Evolutionary conservation across 2,113 vertebrate genomes (phyloP).

Genomic region (Cyprinodon tularosa): DNA sequence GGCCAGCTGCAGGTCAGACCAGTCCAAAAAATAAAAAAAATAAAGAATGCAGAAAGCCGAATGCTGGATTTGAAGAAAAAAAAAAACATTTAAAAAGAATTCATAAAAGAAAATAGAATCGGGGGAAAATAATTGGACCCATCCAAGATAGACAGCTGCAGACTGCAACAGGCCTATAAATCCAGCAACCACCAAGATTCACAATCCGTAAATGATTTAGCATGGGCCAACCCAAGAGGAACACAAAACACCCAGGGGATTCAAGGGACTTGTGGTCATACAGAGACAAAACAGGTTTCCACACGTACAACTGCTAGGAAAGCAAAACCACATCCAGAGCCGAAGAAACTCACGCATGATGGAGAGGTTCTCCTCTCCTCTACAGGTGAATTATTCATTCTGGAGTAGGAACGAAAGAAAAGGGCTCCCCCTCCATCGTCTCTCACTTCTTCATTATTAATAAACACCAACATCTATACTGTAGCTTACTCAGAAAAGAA

Average conservation of each 20-base stretch:
- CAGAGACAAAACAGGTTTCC: constrained; percentile 34
- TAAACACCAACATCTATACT: constrained; percentile 78
- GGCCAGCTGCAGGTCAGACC: constrained; percentile 17
- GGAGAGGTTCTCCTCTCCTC: constrained; percentile 56
- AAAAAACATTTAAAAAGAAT: constrained; percentile 5
- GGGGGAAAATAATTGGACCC: not conserved
- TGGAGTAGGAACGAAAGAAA: constrained; percentile 58
- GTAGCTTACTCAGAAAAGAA: constrained; percentile 66
- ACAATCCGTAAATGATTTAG: constrained; percentile 53
- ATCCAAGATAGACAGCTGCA: not conserved
- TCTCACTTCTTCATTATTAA: constrained; percentile 78
- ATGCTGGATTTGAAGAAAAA: constrained; percentile 9
- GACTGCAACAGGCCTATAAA: constrained; percentile 35
- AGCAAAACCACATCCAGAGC: constrained; percentile 41
- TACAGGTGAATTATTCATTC: constrained; percentile 76
- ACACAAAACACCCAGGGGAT: constrained; percentile 23
- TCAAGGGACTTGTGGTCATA: constrained; percentile 35
- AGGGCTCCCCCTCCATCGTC: constrained; percentile 59
- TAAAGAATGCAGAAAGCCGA: not conserved
- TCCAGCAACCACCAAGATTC: constrained; percentile 27
- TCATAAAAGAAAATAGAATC: not conserved
- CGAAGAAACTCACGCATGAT: constrained; percentile 6
- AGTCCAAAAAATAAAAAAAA: constrained; percentile 2
- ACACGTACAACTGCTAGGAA: constrained; percentile 35
- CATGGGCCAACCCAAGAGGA: constrained; percentile 24